phyloP scores from a whole-genome alignment of 2,888 invertebrate genomes.

The Cerastis leucographa region DNA sequence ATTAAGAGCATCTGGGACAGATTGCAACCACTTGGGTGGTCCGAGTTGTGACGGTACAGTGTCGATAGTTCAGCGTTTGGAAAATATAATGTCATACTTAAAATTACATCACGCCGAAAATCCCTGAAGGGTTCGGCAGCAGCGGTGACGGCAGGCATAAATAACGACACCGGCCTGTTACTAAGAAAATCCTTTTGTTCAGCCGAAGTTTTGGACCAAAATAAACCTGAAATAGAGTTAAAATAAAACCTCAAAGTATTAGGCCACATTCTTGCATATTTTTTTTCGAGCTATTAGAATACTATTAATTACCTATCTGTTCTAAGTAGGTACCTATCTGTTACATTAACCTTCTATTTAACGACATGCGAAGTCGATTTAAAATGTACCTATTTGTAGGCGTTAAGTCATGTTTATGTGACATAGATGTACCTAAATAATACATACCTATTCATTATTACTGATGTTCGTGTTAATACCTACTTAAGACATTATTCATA shows the following conservation, averaged over 20 bases:
- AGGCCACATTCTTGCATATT: background rate
- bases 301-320: background rate
- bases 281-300: background rate
- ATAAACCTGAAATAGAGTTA: background rate
- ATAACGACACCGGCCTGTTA: background rate
- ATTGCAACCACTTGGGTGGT: slow-evolving; percentile 27
- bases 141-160: background rate
- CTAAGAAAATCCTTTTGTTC: background rate
- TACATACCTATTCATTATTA: background rate
- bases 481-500: background rate
- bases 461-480: background rate
- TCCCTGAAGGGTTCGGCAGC: background rate
- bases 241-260: background rate
- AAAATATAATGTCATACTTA: background rate
- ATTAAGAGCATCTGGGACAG: slow-evolving; percentile 51
- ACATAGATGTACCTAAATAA: background rate
- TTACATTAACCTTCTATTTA: background rate
- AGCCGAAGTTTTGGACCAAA: background rate
- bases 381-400: background rate
- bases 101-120: background rate
- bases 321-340: background rate
- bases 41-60: background rate
- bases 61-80: background rate
- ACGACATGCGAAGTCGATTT: background rate
- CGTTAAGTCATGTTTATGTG: background rate